phyloP scores from a whole-genome alignment of 2,797 vertebrate species.

The Valencia hispanica region DNA sequence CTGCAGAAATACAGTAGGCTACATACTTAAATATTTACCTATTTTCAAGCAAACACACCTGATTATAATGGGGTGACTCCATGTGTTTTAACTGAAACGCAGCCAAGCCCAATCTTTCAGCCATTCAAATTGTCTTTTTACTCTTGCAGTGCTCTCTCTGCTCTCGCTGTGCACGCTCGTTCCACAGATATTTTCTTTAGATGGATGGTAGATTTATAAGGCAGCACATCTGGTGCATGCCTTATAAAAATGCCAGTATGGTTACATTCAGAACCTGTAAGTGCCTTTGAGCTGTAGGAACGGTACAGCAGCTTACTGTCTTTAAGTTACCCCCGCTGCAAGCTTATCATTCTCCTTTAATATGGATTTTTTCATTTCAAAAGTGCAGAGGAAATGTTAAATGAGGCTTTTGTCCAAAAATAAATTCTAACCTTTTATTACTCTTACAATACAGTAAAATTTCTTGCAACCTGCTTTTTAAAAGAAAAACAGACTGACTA shows the following conservation, averaged over 20 bases:
- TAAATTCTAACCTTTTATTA: background rate
- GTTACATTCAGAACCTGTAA: conserved; percentile 60
- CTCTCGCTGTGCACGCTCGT: conserved; percentile 32
- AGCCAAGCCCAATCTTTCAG: background rate
- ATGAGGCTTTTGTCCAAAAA: conserved; percentile 16
- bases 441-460: background rate
- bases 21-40: background rate
- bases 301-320: conserved; percentile 30
- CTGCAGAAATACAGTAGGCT: background rate
- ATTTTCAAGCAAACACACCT: conserved; percentile 29
- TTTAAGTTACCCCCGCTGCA: conserved; percentile 51
- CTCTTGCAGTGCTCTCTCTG: conserved; percentile 28
- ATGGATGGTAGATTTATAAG: conserved; percentile 74
- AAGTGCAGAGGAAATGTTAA: conserved; percentile 16
- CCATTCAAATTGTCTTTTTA: conserved; percentile 28
- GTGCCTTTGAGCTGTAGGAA: conserved; percentile 57
- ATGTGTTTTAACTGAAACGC: conserved; percentile 31
- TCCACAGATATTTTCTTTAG: conserved; percentile 56
- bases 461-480: conserved; percentile 16
- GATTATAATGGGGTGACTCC: conserved; percentile 23
- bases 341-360: conserved; percentile 46
- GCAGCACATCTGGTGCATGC: conserved; percentile 71
- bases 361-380: conserved; percentile 45
- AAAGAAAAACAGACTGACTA: conserved; percentile 13
- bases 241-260: conserved; percentile 76